These are phyloP conservation scores for Lymantria dispar DNA, from an alignment of 2,888 invertebrate species.

Conservation along the genomic window DNA sequence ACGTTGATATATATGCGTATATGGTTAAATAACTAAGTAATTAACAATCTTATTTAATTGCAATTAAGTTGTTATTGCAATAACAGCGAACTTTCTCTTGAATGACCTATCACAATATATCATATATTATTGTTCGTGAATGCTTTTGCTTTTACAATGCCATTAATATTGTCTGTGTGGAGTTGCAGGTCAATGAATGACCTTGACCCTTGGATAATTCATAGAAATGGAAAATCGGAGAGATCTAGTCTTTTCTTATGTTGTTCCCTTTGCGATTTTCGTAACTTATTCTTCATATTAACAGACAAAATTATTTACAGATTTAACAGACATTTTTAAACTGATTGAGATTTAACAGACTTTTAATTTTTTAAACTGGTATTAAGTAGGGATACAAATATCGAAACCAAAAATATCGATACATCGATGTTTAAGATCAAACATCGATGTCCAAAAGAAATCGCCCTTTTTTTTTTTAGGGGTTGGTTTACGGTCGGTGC, in stretches of 20 bases:
- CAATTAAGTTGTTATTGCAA: conserved; percentile 27
- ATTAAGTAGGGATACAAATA: too few species aligned
- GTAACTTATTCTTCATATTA: conserved; percentile 7
- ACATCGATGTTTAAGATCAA: too few species aligned
- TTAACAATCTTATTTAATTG: conserved; percentile 11
- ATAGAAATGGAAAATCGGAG: conserved; percentile 26
- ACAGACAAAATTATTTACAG: too few species aligned
- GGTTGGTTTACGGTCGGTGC: too few species aligned
- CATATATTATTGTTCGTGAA: conserved; percentile 39
- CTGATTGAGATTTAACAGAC: too few species aligned
- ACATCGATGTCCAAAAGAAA: too few species aligned
- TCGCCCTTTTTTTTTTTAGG: too few species aligned
- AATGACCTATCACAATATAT: conserved; percentile 44
- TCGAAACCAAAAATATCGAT: too few species aligned
- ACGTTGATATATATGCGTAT: too few species aligned
- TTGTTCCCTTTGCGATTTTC: conserved; percentile 11
- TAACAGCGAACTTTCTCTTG: conserved; percentile 14
- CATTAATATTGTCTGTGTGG: conserved; percentile 31
- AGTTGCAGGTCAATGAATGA: conserved; percentile 21
- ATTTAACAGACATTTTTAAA: too few species aligned
- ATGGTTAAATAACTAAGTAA: not conserved
- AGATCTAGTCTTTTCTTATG: conserved; percentile 19
- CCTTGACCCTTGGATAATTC: conserved; percentile 29
- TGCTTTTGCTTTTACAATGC: conserved; percentile 28
- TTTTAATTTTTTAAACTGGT: too few species aligned